These are phyloP conservation scores for Myodes glareolus DNA, from an alignment of 2,113 vertebrate species.

Conservation along the genomic window DNA sequence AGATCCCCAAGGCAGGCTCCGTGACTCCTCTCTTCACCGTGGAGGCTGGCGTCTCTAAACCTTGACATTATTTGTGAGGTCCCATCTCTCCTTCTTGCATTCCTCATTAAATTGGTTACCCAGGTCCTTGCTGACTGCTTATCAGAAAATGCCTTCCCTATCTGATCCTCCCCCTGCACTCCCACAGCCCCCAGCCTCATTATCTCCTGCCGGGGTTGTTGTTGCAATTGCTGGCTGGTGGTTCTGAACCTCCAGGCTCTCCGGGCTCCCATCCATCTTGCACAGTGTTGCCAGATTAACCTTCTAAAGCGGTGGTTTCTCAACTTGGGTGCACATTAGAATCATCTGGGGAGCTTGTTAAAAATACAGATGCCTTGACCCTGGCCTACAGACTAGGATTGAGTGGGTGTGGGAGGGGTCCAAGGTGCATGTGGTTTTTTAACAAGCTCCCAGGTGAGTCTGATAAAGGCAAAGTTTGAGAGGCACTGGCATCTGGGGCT, in stretches of 20 bases:
- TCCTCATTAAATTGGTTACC: conserved; percentile 71
- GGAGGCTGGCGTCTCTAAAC: conserved; percentile 58
- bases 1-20: background rate
- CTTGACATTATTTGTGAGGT: conserved; percentile 70
- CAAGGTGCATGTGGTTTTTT: conserved; percentile 53
- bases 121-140: conserved; percentile 71
- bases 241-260: conserved; percentile 73
- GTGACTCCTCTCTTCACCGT: background rate
- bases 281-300: conserved; percentile 76
- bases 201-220: conserved; percentile 76
- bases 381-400: conserved; percentile 75
- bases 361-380: conserved; percentile 76
- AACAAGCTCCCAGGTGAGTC: conserved; percentile 76
- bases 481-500: background rate
- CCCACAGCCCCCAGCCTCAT: conserved; percentile 79
- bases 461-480: background rate
- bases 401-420: conserved; percentile 67
- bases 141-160: conserved; percentile 66
- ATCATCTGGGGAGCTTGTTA: conserved; percentile 81
- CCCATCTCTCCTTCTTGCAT: conserved; percentile 47
- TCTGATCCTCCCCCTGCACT: conserved; percentile 57
- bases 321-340: conserved; percentile 61
- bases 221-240: conserved; percentile 60
- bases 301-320: conserved; percentile 74
- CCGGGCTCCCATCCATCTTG: conserved; percentile 76